Evolutionary conservation across 1,140 invertebrate genomes (phyloP), one percentile per base, ranked within the genome.

Genomic region (Melipona quadrifasciata): DNA sequence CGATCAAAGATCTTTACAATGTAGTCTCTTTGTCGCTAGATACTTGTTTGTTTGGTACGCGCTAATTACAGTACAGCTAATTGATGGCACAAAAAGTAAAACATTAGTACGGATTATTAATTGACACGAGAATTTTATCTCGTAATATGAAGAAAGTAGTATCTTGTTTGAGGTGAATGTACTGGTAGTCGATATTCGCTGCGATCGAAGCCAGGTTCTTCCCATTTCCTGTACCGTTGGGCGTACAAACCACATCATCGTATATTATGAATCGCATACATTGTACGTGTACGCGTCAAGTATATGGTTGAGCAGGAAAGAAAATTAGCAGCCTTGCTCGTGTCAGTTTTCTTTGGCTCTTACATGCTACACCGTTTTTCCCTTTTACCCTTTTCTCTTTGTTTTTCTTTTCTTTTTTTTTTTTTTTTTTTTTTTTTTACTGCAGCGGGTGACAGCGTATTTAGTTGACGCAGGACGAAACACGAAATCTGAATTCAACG

Each of bases 121-220:
- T 87, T 87, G 55, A 16, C 73, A 19, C n/a, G 27, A 72, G 71
- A 77, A 80, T 31, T 10, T 34, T 67, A 1, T 27, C 31, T 68
- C 11, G 19, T 11, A 12, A 12, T 11, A 21, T 21, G 24, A 11
- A n/a, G n/a, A 47, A n/a, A n/a, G 24, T 27, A 84, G 71, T 31
- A 61, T 67, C 55, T 71, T 71, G 21, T 12, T 75, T 27, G 70
- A 67, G 65, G 64, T 71, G 53, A 53, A 65, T 57, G 70, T 55
- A 84, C 80, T 73, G 86, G 76, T 82, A 57, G 80, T 87, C 82
- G 82, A 85, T 87, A 79, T 82, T 85, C 78, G 65, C 68, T 78
- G 76, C 57, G 73, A 61, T 58, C 64, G 85, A 87, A 73, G 86
- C n/a, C 57, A 47, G 86, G 57, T 65, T 85, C 57, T 70, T 51